phyloP scores from a whole-genome alignment of 2,888 invertebrate species.

The Pelosia muscerda region DNA sequence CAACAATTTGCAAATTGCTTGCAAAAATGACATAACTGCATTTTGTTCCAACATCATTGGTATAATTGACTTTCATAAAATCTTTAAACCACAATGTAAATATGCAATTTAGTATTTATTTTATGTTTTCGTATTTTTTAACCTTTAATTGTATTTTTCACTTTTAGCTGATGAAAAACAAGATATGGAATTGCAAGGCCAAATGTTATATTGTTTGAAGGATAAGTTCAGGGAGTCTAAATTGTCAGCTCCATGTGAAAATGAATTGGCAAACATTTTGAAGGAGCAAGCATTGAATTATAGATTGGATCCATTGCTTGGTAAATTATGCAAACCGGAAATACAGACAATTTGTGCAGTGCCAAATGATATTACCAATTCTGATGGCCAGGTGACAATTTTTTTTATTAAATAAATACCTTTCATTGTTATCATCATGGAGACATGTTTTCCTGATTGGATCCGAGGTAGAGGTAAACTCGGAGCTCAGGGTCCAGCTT shows the following conservation, averaged over 20 bases:
- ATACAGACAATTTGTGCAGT: conserved; percentile 89
- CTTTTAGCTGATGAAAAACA: conserved; percentile 80
- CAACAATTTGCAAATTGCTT: conserved; percentile 93
- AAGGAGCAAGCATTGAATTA: conserved; percentile 97
- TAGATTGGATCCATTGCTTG: conserved; percentile 94
- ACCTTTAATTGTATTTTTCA: conserved; percentile 23
- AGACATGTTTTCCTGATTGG: too few relatives aligned
- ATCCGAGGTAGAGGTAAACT: too few relatives aligned
- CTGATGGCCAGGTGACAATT: conserved; percentile 78
- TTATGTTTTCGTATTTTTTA: conserved; percentile 16
- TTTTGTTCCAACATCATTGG: conserved; percentile 81
- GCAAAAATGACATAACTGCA: conserved; percentile 93
- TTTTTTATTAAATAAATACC: too few relatives aligned
- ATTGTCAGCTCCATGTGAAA: conserved; percentile 92
- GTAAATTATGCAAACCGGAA: conserved; percentile 92
- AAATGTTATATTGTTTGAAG: conserved; percentile 94
- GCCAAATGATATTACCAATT: conserved; percentile 77
- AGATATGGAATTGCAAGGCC: conserved; percentile 93
- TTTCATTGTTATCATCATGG: too few relatives aligned
- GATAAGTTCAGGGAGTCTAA: conserved; percentile 91
- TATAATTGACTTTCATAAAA: conserved; percentile 55
- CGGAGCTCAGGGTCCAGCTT: too few relatives aligned
- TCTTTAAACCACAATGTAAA: conserved; percentile 34
- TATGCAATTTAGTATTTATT: conserved; percentile 19
- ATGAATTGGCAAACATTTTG: conserved; percentile 93